Base-by-base conservation (phyloP, 2,797 vertebrate genomes). In the Cottoperca gobio region DNA sequence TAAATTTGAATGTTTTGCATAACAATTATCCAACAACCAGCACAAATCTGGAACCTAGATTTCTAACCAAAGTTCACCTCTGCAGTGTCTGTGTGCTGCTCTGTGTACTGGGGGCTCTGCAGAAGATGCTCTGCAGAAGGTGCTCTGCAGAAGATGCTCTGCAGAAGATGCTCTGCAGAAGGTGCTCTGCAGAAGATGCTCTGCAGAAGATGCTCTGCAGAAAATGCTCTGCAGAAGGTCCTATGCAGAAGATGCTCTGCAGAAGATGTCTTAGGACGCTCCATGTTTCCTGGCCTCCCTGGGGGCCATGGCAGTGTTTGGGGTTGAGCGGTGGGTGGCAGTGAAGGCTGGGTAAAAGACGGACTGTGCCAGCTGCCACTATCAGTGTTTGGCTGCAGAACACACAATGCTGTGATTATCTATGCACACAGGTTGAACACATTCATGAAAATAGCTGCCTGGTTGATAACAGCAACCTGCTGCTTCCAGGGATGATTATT, bases 291-390 rank as follows among this genome's bases (percentile, higher is more conserved):
- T n/a, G 49, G 62, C 24, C 23, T 69, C 55, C 33, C 74, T 26
- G 74, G 14, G 7, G 74, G 71, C 14, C 64, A 19, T 43, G 37
- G 40, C 61, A 59, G 33, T n/a, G 59, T 52, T 74, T 70, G 43
- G 35, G 19, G 67, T 48, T 55, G 60, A 65, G n/a, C 42, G 0
- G 53, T 26, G 77, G 74, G 81, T 73, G 80, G 72, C 39, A 54
- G 40, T 58, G 54, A 49, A 45, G 54, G 42, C 50, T 66, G 76
- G 70, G 72, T 26, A 59, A 70, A 60, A n/a, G 42, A 70, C 46
- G 59, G 46, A 37, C 54, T 54, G 60, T 73, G 77, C 82, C 89
- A 91, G 87, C 86, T 88, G 86, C 90, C 81, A 67, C 59, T 55
- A 65, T 73, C 66, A 63, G 39, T 78, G 70, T 76, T 86, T 90